phyloP scores from a whole-genome alignment of 2,797 vertebrate genomes.

The Ciconia nigra region DNA sequence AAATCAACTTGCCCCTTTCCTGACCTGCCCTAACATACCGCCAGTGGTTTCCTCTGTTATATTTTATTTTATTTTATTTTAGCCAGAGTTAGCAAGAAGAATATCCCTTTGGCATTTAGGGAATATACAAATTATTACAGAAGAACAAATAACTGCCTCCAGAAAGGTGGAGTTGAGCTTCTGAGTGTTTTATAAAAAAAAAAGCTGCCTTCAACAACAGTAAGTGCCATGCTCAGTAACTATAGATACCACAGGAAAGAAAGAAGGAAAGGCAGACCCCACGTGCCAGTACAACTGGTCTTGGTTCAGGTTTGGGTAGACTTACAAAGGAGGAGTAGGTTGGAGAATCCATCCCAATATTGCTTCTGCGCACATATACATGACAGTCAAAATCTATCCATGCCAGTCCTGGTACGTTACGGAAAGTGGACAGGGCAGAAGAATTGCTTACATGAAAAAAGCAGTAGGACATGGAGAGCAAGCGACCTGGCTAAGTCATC shows the following conservation, averaged over 20 bases:
- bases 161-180: background rate
- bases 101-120: background rate
- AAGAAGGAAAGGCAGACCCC: background rate
- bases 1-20: slow-evolving; percentile 43
- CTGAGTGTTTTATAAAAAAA: background rate
- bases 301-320: background rate
- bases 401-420: accelerated
- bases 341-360: background rate
- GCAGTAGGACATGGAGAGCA: background rate
- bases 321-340: background rate
- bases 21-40: slow-evolving; percentile 20
- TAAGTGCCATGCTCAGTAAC: background rate
- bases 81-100: background rate
- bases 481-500: accelerated
- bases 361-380: background rate
- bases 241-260: background rate
- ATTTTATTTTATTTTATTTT: background rate
- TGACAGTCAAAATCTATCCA: background rate
- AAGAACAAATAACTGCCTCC: background rate
- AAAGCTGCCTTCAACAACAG: background rate
- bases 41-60: background rate
- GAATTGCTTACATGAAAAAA: background rate
- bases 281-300: background rate
- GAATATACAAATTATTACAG: slow-evolving; percentile 3
- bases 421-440: background rate